Conservation (phyloP, 2,888 invertebrate genomes). For the Bombylius discolor region DNA sequence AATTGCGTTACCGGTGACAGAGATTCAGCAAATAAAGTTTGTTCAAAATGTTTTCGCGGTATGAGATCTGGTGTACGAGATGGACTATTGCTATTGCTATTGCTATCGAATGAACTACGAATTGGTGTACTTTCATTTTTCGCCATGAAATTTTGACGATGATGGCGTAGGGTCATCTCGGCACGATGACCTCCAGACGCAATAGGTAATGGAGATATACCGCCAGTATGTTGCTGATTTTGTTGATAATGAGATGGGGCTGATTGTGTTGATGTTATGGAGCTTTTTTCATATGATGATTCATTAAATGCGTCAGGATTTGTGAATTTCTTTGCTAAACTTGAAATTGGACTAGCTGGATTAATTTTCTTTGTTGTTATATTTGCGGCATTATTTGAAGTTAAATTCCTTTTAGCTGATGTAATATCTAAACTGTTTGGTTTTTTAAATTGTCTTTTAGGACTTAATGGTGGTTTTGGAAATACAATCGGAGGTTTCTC, state of each 20-base stretch:
- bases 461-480: constrained; percentile 38
- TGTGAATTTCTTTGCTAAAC: constrained; percentile 10
- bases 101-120: constrained; percentile 1
- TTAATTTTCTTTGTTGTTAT: constrained; percentile 12
- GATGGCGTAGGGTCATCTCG: neutral
- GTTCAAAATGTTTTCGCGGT: constrained; percentile 25
- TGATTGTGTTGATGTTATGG: neutral
- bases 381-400: neutral
- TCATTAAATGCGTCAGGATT: constrained; percentile 4
- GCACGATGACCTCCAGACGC: constrained; percentile 4
- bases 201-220: neutral
- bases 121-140: constrained; percentile 13
- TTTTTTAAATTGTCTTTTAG: constrained; percentile 19
- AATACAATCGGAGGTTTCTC: constrained; percentile 41
- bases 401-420: neutral
- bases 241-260: neutral
- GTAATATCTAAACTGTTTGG: constrained; percentile 18
- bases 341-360: constrained; percentile 10
- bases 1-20: constrained; percentile 26
- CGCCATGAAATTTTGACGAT: constrained; percentile 1
- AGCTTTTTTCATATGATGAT: constrained; percentile 8
- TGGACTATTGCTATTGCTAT: constrained; percentile 16
- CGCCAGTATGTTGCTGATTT: neutral
- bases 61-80: constrained; percentile 40
- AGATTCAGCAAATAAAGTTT: neutral